Base-by-base conservation (phyloP, 2,888 invertebrate species). In the Catocala sponsa region DNA sequence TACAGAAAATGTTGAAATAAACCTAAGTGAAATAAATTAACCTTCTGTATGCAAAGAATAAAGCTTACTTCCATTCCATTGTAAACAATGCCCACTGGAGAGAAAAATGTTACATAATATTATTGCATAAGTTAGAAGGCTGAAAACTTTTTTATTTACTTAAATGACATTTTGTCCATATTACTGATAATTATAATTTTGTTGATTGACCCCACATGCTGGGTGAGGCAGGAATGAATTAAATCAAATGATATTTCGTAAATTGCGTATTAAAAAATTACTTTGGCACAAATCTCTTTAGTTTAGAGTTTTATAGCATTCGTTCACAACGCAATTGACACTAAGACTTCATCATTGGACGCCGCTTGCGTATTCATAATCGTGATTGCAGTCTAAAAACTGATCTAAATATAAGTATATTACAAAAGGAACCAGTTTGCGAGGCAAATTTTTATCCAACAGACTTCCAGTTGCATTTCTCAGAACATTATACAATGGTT, bases 41-140 rank as follows among this genome's bases (percentile, higher is more conserved):
- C 68, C 70, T 78, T 71, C 70, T 72, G 47, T 70, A 59, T 73
- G 80, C 75, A 75, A 69, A 63, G 10, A 72, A 65, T 52, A 75
- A 79, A 70, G 72, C 74, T 78, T 69, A 71, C 72, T 72, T 78
- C 79, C 74, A 80, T 79, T 83, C 74, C 74, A 78, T 78, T 81
- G 69, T 64, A 55, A 69, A 67, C 74, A 80, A 77, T 76, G 74
- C 73, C 74, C 70, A 76, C 70, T 68, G 65, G 72, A 72, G 72
- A 72, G 69, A 76, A 74, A 71, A 56, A 72, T 76, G 68, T 68
- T 76, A 73, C 74, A 77, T 71, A 77, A 79, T 77, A 78, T 68
- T 81, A 76, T 72, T 79, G 76, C 76, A 73, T 76, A 71, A 76
- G 71, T 75, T 74, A 66, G 77, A 84, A 84, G 82, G 83, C 83